phyloP scores from a whole-genome alignment of 1,140 invertebrate species.

The Spodoptera frugiperda region DNA sequence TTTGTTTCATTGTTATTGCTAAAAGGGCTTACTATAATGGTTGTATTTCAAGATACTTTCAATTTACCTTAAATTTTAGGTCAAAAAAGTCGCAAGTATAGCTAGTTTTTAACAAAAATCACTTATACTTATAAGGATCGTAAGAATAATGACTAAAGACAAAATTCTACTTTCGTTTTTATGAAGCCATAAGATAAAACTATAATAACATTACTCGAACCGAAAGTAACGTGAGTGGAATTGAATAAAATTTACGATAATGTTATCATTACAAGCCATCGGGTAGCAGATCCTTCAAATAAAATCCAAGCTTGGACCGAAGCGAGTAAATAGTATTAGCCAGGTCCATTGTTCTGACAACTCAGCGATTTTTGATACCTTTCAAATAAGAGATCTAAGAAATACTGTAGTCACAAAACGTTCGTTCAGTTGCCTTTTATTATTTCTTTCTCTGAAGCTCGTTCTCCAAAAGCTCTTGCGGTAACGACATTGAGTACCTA shows the following conservation, averaged over 20 bases:
- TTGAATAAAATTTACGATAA: constrained; percentile 67
- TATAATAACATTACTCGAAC: constrained; percentile 38
- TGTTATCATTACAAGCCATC: constrained; percentile 61
- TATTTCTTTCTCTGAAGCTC: constrained; percentile 52
- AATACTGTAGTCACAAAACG: constrained; percentile 54
- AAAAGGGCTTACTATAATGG: too few relatives aligned
- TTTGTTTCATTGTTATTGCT: too few relatives aligned
- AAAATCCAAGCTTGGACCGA: constrained; percentile 51
- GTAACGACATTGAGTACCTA: constrained; percentile 52
- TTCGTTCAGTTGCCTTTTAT: constrained; percentile 46
- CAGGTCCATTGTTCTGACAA: constrained; percentile 65
- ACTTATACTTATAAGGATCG: neutral
- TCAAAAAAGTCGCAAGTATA: too few relatives aligned
- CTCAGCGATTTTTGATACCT: constrained; percentile 64
- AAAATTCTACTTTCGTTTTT: constrained; percentile 31
- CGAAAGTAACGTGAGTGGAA: constrained; percentile 57
- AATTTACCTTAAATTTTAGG: too few relatives aligned
- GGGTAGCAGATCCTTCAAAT: constrained; percentile 60
- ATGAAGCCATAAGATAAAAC: constrained; percentile 45
- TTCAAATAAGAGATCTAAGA: constrained; percentile 60
- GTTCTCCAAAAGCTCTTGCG: constrained; percentile 52
- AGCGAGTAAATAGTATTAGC: constrained; percentile 58
- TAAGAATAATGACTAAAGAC: constrained; percentile 24
- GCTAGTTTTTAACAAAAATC: neutral
- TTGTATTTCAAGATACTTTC: too few relatives aligned